phyloP scores from a whole-genome alignment of 2,797 vertebrate genomes.

The Argentina silus region DNA sequence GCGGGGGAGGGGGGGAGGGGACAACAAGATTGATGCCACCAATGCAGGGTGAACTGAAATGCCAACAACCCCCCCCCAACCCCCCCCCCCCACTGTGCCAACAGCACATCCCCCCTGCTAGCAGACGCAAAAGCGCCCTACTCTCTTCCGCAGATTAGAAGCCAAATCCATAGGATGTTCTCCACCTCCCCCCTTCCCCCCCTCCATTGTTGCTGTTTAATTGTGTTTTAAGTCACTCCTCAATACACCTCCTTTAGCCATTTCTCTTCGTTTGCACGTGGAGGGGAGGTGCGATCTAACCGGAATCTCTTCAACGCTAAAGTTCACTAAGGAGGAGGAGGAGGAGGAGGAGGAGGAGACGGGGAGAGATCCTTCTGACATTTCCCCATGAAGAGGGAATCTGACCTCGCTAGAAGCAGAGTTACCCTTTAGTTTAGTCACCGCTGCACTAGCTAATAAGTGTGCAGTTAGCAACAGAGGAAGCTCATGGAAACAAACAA shows the following conservation, averaged over 20 bases:
- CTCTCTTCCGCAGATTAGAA: not conserved
- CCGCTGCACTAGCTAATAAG: conserved; percentile 25
- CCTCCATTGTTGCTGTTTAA: conserved; percentile 16
- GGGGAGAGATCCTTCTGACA: conserved; percentile 6
- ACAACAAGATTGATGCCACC: not conserved
- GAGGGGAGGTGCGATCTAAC: conserved; percentile 3
- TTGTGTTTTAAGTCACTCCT: not conserved
- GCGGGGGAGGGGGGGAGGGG: too few species aligned
- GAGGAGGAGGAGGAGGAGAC: not conserved
- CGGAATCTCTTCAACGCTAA: conserved; percentile 5
- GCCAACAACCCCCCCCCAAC: not conserved
- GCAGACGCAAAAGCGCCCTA: not conserved
- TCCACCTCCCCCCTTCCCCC: not conserved
- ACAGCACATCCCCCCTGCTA: not conserved
- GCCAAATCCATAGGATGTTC: not conserved
- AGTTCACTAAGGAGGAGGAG: conserved; percentile 3
- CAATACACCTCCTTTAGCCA: not conserved
- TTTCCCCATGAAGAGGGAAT: conserved; percentile 1
- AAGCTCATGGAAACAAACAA: conserved; percentile 18
- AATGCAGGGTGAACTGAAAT: not conserved
- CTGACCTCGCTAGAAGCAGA: conserved; percentile 27
- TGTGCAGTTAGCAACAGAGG: conserved; percentile 2
- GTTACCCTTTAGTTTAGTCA: conserved; percentile 36
- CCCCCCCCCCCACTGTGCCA: not conserved
- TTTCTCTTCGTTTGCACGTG: conserved; percentile 7